phyloP scores from a whole-genome alignment of 1,140 invertebrate species.

The Drosophila melanica region DNA sequence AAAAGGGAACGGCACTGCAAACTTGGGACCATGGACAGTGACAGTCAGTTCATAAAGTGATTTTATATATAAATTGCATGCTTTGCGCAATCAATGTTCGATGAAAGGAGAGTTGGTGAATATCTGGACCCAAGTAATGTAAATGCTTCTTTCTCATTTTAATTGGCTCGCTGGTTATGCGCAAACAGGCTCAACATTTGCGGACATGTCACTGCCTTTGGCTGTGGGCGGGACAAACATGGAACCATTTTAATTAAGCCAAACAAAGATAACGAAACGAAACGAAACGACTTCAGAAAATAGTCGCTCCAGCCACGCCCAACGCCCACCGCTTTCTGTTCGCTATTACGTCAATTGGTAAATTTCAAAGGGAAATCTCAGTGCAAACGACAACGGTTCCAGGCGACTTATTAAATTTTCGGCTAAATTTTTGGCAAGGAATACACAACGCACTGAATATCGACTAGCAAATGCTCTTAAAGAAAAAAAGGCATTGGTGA shows the following conservation, averaged over 20 bases:
- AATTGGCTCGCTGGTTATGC: constrained; percentile 33
- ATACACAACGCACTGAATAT: not conserved
- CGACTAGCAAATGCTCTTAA: not conserved
- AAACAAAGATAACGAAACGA: constrained; percentile 15
- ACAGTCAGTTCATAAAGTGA: constrained; percentile 6
- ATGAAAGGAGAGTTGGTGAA: constrained; percentile 23
- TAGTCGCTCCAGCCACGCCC: constrained; percentile 19
- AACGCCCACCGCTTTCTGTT: constrained; percentile 41
- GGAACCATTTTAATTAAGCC: constrained; percentile 41
- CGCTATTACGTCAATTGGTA: constrained; percentile 13
- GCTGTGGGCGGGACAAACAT: constrained; percentile 15
- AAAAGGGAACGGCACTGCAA: not conserved
- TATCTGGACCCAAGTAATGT: constrained; percentile 14
- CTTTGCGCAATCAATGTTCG: constrained; percentile 20
- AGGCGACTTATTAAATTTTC: constrained; percentile 37
- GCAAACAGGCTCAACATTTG: constrained; percentile 5
- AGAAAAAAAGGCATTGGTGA: not conserved
- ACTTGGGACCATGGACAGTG: not conserved
- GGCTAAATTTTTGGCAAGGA: constrained; percentile 16
- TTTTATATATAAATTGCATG: constrained; percentile 1
- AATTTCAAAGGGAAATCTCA: constrained; percentile 38
- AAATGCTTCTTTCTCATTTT: constrained; percentile 38
- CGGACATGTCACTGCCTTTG: not conserved
- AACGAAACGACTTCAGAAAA: not conserved
- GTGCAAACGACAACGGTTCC: constrained; percentile 25